A percentile compares a stretch with the other conserved stretches of the same genome.
Evolutionary conservation across 2,797 vertebrate species (phyloP).

Genomic region (Oreonectes daqikongensis): DNA sequence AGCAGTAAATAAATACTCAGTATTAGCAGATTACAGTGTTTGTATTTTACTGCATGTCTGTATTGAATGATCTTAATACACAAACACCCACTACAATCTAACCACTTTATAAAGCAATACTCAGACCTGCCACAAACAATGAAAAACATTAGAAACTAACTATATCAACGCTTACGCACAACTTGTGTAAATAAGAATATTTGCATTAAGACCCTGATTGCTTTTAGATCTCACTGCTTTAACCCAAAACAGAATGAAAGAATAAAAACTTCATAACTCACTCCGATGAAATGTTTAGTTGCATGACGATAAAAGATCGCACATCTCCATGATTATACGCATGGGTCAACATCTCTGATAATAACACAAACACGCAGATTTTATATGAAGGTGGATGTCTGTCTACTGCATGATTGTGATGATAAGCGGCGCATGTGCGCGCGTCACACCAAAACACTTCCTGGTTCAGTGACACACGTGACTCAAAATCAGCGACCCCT

Average conservation of each 20-base stretch:
- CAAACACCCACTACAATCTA: neutral
- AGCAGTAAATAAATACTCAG: no score
- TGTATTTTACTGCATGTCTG: neutral
- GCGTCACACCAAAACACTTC: conserved; percentile 67
- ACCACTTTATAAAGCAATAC: neutral
- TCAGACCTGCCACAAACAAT: neutral
- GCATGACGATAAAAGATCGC: conserved; percentile 15
- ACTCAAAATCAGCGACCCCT: conserved; percentile 33
- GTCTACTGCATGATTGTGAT: conserved; percentile 46
- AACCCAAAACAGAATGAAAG: neutral
- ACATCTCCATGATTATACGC: conserved; percentile 40
- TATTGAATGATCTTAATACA: neutral
- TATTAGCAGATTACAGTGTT: neutral
- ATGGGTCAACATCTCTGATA: neutral
- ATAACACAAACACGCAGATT: conserved; percentile 1
- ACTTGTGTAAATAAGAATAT: no score
- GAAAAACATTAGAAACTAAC: neutral
- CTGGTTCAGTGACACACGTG: conserved; percentile 73
- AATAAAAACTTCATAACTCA: conserved; percentile 23
- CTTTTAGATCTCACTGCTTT: neutral
- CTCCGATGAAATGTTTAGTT: conserved; percentile 16
- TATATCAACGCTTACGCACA: neutral
- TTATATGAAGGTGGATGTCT: neutral
- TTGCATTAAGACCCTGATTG: neutral
- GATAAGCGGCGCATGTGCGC: conserved; percentile 43